A percentile compares a stretch with the other conserved stretches of the same genome.
Conservation (phyloP, 2,113 vertebrate genomes). For the Cyphomyrus plagiostoma region DNA sequence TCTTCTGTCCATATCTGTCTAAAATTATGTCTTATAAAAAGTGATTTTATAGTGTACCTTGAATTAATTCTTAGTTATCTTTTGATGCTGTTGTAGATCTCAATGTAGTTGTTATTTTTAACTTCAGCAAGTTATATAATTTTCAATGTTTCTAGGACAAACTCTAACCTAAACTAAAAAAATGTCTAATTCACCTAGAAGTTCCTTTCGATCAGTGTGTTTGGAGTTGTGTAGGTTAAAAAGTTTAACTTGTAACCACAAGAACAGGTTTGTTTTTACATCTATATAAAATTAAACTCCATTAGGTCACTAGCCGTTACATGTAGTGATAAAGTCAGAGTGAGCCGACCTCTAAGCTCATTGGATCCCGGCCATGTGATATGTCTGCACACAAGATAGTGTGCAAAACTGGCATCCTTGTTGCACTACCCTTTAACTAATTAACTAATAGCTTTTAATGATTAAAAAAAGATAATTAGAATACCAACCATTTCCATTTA, state of each 20-base stretch:
- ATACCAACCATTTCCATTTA: not conserved
- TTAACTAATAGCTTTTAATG: not conserved
- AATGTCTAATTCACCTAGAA: not conserved
- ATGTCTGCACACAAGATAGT: not conserved
- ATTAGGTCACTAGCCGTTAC: not conserved
- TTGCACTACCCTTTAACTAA: not conserved
- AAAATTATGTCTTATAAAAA: not conserved
- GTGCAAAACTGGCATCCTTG: not conserved
- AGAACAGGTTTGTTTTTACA: not conserved
- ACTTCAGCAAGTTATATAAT: not conserved
- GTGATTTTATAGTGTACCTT: not conserved
- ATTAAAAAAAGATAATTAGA: not conserved
- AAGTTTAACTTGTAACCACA: not conserved
- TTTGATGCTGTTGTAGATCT: not conserved
- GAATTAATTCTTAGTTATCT: not conserved
- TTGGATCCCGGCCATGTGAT: not conserved
- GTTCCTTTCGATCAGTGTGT: not conserved
- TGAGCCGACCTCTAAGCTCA: not conserved
- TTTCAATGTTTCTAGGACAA: not conserved
- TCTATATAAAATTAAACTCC: not conserved
- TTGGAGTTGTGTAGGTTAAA: not conserved
- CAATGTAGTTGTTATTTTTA: not conserved
- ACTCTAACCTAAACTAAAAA: not conserved
- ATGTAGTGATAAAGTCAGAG: not conserved
- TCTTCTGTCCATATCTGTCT: not conserved